Conservation (phyloP, 2,888 invertebrate genomes). For the Lasioglossum oenotherae region DNA sequence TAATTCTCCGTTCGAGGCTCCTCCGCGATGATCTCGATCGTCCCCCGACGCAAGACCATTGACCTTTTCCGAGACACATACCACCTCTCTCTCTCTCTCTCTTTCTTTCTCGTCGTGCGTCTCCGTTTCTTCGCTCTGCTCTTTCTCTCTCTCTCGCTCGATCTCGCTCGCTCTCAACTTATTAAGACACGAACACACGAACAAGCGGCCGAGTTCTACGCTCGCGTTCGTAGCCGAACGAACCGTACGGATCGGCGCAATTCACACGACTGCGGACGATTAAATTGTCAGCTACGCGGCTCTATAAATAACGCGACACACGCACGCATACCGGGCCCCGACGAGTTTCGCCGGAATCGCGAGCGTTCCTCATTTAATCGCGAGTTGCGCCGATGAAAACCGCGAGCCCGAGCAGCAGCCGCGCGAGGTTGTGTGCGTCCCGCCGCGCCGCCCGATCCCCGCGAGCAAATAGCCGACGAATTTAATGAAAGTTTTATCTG, state of each 20-base stretch:
- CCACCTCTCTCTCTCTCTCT: neutral
- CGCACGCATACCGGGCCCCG: constrained; percentile 53
- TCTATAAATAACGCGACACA: constrained; percentile 73
- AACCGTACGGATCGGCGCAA: constrained; percentile 65
- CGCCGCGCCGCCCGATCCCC: neutral
- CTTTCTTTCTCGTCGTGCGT: neutral
- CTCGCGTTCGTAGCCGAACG: constrained; percentile 18
- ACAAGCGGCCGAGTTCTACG: neutral
- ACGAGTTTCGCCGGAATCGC: constrained; percentile 59
- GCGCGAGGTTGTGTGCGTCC: neutral
- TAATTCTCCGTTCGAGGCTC: constrained; percentile 67
- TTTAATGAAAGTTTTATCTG: constrained; percentile 54
- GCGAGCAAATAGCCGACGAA: constrained; percentile 47
- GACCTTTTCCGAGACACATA: constrained; percentile 66
- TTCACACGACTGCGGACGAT: constrained; percentile 71
- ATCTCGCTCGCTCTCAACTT: constrained; percentile 37
- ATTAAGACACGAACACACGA: constrained; percentile 68
- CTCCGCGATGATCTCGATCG: constrained; percentile 67
- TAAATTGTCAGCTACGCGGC: constrained; percentile 75
- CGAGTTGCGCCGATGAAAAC: constrained; percentile 57
- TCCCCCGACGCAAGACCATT: constrained; percentile 66
- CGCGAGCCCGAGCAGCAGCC: constrained; percentile 14
- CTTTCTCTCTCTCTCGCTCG: neutral
- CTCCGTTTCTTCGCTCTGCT: neutral
- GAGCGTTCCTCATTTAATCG: constrained; percentile 64